Percentiles rank a stretch among this genome's conserved stretches.
Evolutionary conservation across 2,888 invertebrate species (phyloP).

Genomic region (Belgica antarctica): DNA sequence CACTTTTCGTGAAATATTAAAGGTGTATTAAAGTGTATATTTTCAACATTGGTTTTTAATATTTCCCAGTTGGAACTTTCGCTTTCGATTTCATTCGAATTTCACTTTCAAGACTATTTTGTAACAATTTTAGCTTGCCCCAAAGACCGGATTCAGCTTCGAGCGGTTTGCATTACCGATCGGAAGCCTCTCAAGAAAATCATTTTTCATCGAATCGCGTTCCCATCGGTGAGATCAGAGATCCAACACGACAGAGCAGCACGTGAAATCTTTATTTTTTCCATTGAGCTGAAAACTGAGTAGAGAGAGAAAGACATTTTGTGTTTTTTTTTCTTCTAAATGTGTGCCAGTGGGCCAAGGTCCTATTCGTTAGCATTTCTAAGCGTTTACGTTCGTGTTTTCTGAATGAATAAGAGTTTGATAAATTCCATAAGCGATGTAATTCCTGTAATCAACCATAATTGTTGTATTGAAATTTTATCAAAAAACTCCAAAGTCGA

Average conservation of each 20-base stretch:
- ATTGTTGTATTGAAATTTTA: background rate
- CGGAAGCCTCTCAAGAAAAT: too few relatives aligned
- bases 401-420: slow-evolving; percentile 8
- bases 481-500: background rate
- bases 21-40: background rate
- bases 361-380: slow-evolving; percentile 37
- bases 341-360: slow-evolving; percentile 44
- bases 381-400: slow-evolving; percentile 23
- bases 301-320: slow-evolving; percentile 21
- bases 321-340: slow-evolving; percentile 29
- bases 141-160: too few relatives aligned
- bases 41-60: too few relatives aligned
- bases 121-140: too few relatives aligned
- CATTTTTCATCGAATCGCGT: too few relatives aligned
- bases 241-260: background rate
- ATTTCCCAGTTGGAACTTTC: too few relatives aligned
- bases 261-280: background rate
- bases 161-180: too few relatives aligned
- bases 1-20: background rate
- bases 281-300: background rate
- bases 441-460: slow-evolving; percentile 8
- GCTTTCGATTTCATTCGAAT: background rate
- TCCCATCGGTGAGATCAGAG: too few relatives aligned
- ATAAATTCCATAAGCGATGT: background rate
- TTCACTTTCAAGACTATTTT: background rate